These are phyloP conservation scores for Drosophila anomelani DNA, from an alignment of 2,888 invertebrate genomes.

Conservation along the genomic window DNA sequence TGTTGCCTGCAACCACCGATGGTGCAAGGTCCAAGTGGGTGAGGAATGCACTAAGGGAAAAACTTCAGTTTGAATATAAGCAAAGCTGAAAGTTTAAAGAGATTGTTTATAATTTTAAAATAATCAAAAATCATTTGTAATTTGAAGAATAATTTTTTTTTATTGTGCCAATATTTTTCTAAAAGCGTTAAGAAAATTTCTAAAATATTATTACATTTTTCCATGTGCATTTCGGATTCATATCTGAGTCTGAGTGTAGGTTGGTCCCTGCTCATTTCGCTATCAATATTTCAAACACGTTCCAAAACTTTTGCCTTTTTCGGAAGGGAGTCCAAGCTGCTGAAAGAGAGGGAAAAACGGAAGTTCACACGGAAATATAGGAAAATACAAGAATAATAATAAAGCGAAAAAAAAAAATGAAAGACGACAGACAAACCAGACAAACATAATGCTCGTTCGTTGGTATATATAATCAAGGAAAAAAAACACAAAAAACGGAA, in stretches of 20 bases:
- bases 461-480: conserved; percentile 31
- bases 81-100: neutral
- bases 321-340: conserved; percentile 28
- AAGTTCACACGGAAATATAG: conserved; percentile 83
- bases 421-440: conserved; percentile 25
- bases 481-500: conserved; percentile 13
- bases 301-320: conserved; percentile 75
- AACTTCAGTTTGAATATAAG: neutral
- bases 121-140: neutral
- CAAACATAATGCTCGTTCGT: conserved; percentile 61
- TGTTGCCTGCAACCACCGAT: conserved; percentile 72
- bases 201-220: neutral
- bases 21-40: conserved; percentile 49
- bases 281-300: conserved; percentile 80
- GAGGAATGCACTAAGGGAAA: conserved; percentile 20
- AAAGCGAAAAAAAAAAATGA: conserved; percentile 30
- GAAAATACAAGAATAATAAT: conserved; percentile 59
- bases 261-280: conserved; percentile 64
- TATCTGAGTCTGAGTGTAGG: conserved; percentile 44
- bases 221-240: neutral
- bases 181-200: neutral
- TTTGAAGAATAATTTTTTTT: no score
- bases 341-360: conserved; percentile 63
- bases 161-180: no score
- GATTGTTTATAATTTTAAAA: no score